Evolutionary conservation across 2,888 invertebrate species (phyloP).

Genomic region (Gari tellinella): DNA sequence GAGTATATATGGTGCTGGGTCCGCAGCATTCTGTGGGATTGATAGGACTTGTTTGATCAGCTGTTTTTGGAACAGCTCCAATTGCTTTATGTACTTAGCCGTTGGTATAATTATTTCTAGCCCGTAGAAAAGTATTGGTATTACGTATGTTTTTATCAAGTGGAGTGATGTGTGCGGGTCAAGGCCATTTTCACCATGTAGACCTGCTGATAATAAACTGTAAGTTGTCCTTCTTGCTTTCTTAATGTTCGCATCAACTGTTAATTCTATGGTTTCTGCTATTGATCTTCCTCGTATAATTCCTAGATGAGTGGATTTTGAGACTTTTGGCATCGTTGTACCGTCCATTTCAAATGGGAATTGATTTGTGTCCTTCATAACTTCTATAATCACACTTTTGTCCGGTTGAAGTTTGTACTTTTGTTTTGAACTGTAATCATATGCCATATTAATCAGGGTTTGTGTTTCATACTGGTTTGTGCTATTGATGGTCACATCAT

Average conservation of each 20-base stretch:
- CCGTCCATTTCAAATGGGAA: background rate
- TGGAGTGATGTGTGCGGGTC: slow-evolving; percentile 18
- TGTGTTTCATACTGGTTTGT: background rate
- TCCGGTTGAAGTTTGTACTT: slow-evolving; percentile 2
- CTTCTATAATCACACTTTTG: background rate
- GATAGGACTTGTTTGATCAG: slow-evolving; percentile 19
- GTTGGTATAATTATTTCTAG: slow-evolving; percentile 20
- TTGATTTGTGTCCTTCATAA: background rate
- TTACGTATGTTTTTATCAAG: slow-evolving; percentile 14
- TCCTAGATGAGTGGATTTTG: slow-evolving; percentile 3
- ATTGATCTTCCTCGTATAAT: slow-evolving; percentile 3
- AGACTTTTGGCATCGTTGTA: slow-evolving; percentile 1
- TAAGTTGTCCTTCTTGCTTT: slow-evolving; percentile 8
- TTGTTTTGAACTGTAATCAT: slow-evolving; percentile 1
- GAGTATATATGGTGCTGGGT: slow-evolving; percentile 23
- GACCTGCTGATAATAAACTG: slow-evolving; percentile 2
- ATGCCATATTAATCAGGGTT: background rate
- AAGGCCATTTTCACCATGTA: slow-evolving; percentile 11
- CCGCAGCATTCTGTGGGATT: slow-evolving; percentile 20
- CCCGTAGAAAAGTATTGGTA: slow-evolving; percentile 27
- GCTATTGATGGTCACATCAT: background rate
- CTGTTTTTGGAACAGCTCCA: slow-evolving; percentile 25
- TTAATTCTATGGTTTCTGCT: background rate
- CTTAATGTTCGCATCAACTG: slow-evolving; percentile 3
- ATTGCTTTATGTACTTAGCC: background rate